These are phyloP conservation scores for Chorisops tibialis DNA, from an alignment of 2,888 invertebrate genomes.

Conservation along the genomic window DNA sequence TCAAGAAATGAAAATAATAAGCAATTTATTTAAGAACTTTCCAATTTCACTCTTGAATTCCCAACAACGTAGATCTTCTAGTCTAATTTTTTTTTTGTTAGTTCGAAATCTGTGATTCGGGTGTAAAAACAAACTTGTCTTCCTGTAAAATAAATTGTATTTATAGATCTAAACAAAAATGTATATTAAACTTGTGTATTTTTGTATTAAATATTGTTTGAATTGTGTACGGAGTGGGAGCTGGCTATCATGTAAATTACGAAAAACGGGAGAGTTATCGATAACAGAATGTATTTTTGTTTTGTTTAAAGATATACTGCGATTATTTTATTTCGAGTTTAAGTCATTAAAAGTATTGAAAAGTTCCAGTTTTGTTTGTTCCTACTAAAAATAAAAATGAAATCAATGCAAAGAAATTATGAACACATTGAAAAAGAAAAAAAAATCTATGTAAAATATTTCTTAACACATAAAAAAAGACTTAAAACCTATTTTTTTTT, in stretches of 20 bases:
- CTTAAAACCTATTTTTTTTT: slow-evolving; percentile 18
- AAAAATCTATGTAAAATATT: slow-evolving; percentile 14
- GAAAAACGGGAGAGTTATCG: too few relatives aligned
- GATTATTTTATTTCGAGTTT: slow-evolving; percentile 13
- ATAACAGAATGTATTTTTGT: too few relatives aligned
- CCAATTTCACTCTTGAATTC: slow-evolving; percentile 5
- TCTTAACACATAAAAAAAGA: slow-evolving; percentile 18
- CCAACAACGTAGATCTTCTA: slow-evolving; percentile 5
- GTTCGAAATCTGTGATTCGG: slow-evolving; percentile 16
- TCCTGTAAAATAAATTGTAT: slow-evolving; percentile 30
- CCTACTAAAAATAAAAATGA: not conserved
- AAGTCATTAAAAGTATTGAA: slow-evolving; percentile 15
- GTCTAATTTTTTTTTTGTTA: not conserved
- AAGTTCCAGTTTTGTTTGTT: not conserved
- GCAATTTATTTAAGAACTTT: not conserved
- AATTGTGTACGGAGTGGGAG: too few relatives aligned
- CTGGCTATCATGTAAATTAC: too few relatives aligned
- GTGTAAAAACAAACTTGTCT: slow-evolving; percentile 24
- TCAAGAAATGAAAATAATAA: not conserved
- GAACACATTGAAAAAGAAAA: slow-evolving; percentile 22
- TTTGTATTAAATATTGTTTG: too few relatives aligned
- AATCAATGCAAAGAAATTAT: slow-evolving; percentile 15
- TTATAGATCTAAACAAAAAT: not conserved
- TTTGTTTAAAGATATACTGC: not conserved
- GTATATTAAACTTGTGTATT: too few relatives aligned